These are phyloP conservation scores for Atherinosoma microstoma DNA, from an alignment of 2,797 vertebrate species.

Conservation along the genomic window DNA sequence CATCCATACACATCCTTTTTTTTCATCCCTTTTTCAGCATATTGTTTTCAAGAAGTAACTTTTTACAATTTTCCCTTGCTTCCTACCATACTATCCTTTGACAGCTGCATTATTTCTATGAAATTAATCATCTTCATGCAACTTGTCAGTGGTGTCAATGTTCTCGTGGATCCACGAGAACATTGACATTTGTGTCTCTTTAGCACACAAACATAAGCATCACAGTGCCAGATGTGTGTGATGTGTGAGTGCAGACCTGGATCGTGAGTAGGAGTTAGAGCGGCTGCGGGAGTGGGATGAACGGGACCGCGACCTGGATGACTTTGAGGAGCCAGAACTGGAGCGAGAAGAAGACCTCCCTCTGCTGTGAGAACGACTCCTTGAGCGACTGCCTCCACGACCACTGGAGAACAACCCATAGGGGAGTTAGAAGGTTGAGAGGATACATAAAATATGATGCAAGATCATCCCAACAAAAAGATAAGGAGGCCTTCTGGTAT, in stretches of 20 bases:
- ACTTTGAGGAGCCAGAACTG: slow-evolving; percentile 93
- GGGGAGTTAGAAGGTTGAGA: neutral
- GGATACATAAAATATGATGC: slow-evolving; percentile 1
- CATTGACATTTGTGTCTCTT: neutral
- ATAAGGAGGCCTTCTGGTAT: neutral
- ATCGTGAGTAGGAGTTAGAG: slow-evolving; percentile 91
- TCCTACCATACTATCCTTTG: neutral
- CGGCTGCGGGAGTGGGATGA: slow-evolving; percentile 86
- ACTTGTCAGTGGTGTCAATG: neutral
- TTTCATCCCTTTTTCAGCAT: too few relatives aligned
- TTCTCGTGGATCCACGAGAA: too few relatives aligned
- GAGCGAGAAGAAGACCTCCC: slow-evolving; percentile 93
- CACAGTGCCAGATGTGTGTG: neutral
- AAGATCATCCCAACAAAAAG: neutral
- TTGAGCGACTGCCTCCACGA: slow-evolving; percentile 82
- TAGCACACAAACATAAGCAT: neutral
- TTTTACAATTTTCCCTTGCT: neutral
- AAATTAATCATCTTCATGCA: neutral
- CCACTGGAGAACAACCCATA: slow-evolving; percentile 46
- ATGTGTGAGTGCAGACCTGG: slow-evolving; percentile 83
- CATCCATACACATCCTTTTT: too few relatives aligned
- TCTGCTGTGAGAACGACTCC: slow-evolving; percentile 91
- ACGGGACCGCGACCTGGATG: slow-evolving; percentile 86
- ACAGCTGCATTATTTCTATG: neutral
- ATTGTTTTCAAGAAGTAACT: neutral